These are phyloP conservation scores for Caerostris darwini DNA, from an alignment of 1,140 invertebrate species.

Conservation along the genomic window DNA sequence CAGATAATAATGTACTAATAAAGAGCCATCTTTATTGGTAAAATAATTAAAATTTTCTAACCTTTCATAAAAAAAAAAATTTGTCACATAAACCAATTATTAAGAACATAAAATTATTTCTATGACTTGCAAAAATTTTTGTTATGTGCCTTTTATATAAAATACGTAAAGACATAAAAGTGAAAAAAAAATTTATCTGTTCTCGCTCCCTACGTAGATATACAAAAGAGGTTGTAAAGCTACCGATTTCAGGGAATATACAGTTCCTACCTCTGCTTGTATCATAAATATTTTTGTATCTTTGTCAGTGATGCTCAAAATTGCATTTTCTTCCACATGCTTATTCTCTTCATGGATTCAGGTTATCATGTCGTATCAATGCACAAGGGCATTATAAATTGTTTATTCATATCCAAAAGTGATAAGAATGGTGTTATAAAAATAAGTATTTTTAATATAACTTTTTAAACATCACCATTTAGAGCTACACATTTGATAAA, in stretches of 20 bases:
- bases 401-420: not conserved
- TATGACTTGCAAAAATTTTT: not conserved
- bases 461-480: not conserved
- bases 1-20: slow-evolving; percentile 5
- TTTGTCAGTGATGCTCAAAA: slow-evolving; percentile 12
- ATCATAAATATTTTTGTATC: not conserved
- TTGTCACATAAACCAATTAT: not conserved
- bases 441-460: not conserved
- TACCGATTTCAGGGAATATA: slow-evolving; percentile 55
- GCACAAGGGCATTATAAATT: slow-evolving; percentile 4
- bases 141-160: not conserved
- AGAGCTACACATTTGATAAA: not conserved
- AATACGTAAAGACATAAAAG: not conserved
- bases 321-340: not conserved
- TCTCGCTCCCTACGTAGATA: not conserved
- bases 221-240: slow-evolving; percentile 59
- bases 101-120: not conserved
- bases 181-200: not conserved
- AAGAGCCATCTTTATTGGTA: not conserved
- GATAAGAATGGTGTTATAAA: not conserved
- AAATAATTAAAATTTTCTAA: not conserved
- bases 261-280: slow-evolving; percentile 61
- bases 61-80: not conserved
- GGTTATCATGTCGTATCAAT: slow-evolving; percentile 5
- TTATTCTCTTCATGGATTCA: not conserved